A percentile compares a stretch with the other conserved stretches of the same genome.
These are phyloP conservation scores for Butastur rufipennis DNA, from an alignment of 2,113 vertebrate genomes.

Conservation along the genomic window DNA sequence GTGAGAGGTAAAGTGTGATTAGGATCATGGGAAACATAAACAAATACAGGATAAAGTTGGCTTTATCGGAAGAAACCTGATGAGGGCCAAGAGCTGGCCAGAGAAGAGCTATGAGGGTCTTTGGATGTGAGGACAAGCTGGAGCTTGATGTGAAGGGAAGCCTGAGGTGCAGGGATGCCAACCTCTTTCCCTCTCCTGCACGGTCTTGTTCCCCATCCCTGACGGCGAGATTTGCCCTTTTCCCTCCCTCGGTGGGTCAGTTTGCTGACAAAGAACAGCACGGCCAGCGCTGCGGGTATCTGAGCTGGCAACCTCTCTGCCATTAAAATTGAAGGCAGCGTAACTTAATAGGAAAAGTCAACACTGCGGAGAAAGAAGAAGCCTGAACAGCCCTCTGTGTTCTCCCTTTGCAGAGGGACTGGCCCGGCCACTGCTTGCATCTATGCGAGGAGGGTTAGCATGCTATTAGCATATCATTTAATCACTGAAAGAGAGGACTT, in stretches of 20 bases:
- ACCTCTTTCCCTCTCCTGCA: rapidly evolving
- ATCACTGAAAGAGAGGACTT: background rate
- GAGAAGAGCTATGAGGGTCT: background rate
- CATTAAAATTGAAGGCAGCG: background rate
- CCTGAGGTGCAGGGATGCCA: background rate
- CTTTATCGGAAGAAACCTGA: background rate
- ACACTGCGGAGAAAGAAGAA: background rate
- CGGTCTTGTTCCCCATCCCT: background rate
- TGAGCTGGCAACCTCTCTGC: background rate
- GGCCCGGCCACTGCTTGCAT: background rate
- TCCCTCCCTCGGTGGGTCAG: background rate
- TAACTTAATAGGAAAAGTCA: background rate
- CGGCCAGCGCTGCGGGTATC: background rate
- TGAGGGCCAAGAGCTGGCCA: background rate
- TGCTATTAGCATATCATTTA: background rate
- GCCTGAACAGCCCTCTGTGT: background rate
- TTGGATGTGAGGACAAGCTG: background rate
- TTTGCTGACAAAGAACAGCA: background rate
- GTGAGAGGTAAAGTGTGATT: background rate
- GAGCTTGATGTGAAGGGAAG: background rate
- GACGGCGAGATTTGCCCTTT: background rate
- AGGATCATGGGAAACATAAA: background rate
- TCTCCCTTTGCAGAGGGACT: background rate
- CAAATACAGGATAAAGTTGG: background rate
- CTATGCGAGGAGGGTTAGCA: background rate